These are phyloP conservation scores for Machimus rusticus DNA, from an alignment of 2,888 invertebrate genomes.

Conservation along the genomic window DNA sequence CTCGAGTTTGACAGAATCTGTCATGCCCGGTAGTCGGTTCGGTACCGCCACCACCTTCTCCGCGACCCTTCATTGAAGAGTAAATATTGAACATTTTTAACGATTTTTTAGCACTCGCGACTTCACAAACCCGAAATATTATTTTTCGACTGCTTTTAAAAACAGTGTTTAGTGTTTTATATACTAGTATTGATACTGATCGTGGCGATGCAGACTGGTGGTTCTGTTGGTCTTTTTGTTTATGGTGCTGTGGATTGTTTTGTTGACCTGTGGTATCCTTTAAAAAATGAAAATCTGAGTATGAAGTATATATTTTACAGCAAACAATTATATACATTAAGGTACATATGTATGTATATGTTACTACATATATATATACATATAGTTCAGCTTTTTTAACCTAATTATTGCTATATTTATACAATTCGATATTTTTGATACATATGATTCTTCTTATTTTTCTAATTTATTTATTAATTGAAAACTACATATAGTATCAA, in stretches of 20 bases:
- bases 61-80: slow-evolving; percentile 71
- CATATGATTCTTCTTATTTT: too few relatives aligned
- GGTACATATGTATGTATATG: background rate
- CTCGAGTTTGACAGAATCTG: slow-evolving; percentile 76
- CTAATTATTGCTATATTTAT: background rate
- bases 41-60: slow-evolving; percentile 65
- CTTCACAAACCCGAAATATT: slow-evolving; percentile 63
- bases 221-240: slow-evolving; percentile 52
- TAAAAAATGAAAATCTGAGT: slow-evolving; percentile 19
- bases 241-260: slow-evolving; percentile 49
- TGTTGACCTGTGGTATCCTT: slow-evolving; percentile 44
- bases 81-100: slow-evolving; percentile 80
- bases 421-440: background rate
- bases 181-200: slow-evolving; percentile 62
- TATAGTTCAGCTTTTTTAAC: background rate
- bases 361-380: background rate
- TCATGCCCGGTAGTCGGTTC: slow-evolving; percentile 77
- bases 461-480: too few relatives aligned
- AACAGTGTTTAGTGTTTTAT: slow-evolving; percentile 63
- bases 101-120: slow-evolving; percentile 62
- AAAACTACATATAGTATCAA: too few relatives aligned
- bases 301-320: background rate
- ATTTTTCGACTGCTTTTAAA: slow-evolving; percentile 63
- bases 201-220: slow-evolving; percentile 52
- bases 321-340: background rate